These are phyloP conservation scores for Meganola albula DNA, from an alignment of 2,888 invertebrate species.

Conservation along the genomic window DNA sequence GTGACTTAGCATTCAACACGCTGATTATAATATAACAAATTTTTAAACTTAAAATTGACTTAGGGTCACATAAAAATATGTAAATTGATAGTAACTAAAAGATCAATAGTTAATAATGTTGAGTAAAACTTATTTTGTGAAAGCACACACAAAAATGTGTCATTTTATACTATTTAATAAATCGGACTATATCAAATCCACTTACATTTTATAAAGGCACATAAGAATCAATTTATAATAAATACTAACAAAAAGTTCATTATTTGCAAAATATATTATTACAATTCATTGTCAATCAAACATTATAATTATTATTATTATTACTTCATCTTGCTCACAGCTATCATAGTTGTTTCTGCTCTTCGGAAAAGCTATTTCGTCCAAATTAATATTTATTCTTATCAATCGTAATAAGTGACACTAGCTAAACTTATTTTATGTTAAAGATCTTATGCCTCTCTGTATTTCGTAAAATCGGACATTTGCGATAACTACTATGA, in stretches of 20 bases:
- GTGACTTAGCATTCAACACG: conserved; percentile 72
- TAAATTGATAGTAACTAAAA: conserved; percentile 52
- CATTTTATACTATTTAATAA: conserved; percentile 49
- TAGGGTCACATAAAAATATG: conserved; percentile 55
- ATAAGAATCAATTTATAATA: conserved; percentile 70
- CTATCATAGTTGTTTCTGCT: no score
- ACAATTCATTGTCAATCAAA: conserved; percentile 11
- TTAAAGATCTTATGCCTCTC: no score
- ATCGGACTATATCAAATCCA: conserved; percentile 67
- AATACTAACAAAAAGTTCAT: conserved; percentile 47
- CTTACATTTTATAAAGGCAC: conserved; percentile 67
- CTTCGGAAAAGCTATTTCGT: no score
- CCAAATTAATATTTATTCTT: no score
- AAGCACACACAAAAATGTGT: conserved; percentile 63
- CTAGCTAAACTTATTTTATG: no score
- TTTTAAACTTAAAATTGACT: conserved; percentile 64
- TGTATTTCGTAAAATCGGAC: no score
- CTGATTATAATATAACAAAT: conserved; percentile 54
- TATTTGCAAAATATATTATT: conserved; percentile 48
- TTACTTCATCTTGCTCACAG: no score
- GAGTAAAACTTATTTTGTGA: conserved; percentile 69
- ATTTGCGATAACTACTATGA: no score
- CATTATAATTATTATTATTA: no score
- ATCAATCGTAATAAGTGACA: no score
- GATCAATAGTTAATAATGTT: conserved; percentile 51